Base-by-base conservation (phyloP, 2,888 invertebrate species). In the Bombylius major region DNA sequence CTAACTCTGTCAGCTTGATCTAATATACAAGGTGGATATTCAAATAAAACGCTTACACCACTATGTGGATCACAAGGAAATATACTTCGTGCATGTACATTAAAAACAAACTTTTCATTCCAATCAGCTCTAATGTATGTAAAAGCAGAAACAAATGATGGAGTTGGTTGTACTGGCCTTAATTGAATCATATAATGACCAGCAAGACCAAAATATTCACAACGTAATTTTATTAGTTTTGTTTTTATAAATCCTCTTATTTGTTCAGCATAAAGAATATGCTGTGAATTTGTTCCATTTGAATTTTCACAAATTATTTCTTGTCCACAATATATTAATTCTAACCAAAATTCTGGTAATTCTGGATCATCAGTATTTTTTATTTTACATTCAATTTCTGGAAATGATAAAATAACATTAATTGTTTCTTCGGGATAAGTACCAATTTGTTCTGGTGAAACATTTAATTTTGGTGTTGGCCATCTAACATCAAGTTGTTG, bases 21-120 rank as follows among this genome's bases (percentile, higher is more conserved):
- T 59, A 89, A 77, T 61, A 89, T 88, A 66, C 90, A 91, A 53
- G 84, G 81, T 0, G 90, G 90, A 73, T 91, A 91, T 69, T 90
- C 86, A 71, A 89, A 89, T 14, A 90, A 78, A 8, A 88, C 89
- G 0, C 85, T 79, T 13, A 90, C 81, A 0, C 88, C 88, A 1
- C 77, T 76, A 65, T 81, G 80, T 4, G 82, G 83, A 63, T 87
- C 88, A 71, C 90, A 90, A 1, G 89, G 90, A 67, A 89, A 85
- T 64, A 90, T 87, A 58, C 88, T 89, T 34, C 85, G 81, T 0
- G 88, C 88, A 70, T 87, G 87, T 4, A 90, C 89, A 75, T 89
- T 89, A 69, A 90, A 82, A 23, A 89, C 87, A 68, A 87, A 91
- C 68, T 88, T 84, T 62, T 87, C 84, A 54, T 88, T 89, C 89